Percentiles rank a stretch among this genome's conserved stretches.
Evolutionary conservation across 35 echinoderm and acorn worm species (phyloP).

Genomic region (Diadema setosum): DNA sequence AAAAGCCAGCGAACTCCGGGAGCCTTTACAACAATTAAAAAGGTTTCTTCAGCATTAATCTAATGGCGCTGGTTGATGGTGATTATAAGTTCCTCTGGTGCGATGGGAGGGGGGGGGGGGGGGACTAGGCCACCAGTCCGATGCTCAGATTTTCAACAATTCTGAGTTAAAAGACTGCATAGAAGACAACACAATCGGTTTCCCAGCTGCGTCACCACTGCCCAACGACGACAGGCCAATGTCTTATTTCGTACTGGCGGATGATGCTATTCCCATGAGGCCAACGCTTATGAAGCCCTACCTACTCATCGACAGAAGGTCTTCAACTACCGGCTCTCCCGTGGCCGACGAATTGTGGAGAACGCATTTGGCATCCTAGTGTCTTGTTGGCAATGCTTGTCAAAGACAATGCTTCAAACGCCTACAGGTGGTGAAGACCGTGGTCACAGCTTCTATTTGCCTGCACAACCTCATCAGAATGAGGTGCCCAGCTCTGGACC

Average conservation of each 20-base stretch:
- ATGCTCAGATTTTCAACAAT: not conserved
- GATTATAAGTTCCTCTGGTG: constrained; percentile 17
- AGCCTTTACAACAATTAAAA: constrained; percentile 31
- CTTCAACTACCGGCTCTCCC: not conserved
- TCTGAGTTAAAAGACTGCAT: not conserved
- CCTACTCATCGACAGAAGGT: not conserved
- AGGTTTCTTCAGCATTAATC: not conserved
- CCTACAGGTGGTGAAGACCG: not conserved
- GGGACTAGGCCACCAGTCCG: not conserved
- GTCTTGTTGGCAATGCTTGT: not conserved
- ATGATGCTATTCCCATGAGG: constrained; percentile 40
- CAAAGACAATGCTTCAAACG: not conserved
- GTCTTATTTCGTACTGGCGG: not conserved
- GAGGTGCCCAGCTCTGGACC: not conserved
- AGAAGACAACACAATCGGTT: not conserved
- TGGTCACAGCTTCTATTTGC: constrained; percentile 19
- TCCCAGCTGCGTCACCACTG: not conserved
- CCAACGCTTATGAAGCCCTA: not conserved
- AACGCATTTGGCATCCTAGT: not conserved
- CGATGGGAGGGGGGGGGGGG: not conserved
- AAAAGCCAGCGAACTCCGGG: constrained; percentile 10
- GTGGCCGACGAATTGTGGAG: not conserved
- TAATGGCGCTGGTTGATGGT: constrained; percentile 34
- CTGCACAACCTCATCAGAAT: constrained; percentile 47
- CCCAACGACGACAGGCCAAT: not conserved